Evolutionary conservation across 2,113 vertebrate genomes (phyloP), one percentile per base, ranked within the genome.

Genomic region (Chaenogobius annularis): DNA sequence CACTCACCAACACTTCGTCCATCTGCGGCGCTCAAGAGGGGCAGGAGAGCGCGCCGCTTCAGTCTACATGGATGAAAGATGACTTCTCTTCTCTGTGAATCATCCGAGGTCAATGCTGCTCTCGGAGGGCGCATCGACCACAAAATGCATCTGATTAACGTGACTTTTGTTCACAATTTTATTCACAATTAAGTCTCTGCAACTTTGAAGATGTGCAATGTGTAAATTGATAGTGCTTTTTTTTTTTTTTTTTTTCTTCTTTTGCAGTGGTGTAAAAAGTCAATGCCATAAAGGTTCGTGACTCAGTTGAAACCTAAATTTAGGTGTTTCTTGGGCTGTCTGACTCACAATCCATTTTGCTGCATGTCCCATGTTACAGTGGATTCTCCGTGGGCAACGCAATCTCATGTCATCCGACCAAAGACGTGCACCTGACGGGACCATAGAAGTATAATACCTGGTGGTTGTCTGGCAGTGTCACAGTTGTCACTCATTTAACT

Each of bases 1-100:
- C 63, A 63, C 68, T 69, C 54, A 46, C 56, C 69, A 71, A 72
- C 46, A 65, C 85, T 77, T 73, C 66, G 56, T 69, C 55, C 22
- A 17, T 85, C 61, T 66, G 14, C 37, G 40, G 0, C 5, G 54
- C 75, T 73, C 40, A 68, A 72, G 75, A 71, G 64, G 67, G 17
- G 46, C 62, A 65, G 67, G 83, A 48, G 69, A 77, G 59, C 73
- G 71, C 2, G 23, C 5, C 12, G 46, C 10, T 12, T 74, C 10
- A 52, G 35, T 44, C 52, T 62, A 65, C 69, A 11, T 50, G 68
- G 47, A 19, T 22, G 47, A 72, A 66, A 26, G 26, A 50, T 54
- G 26, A 58, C 55, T 14, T 3, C 52, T 73, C 64, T 75, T 70
- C 9, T 67, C 64, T 46, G n/a, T 3, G 44, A 83, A 82, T 76